Percentiles rank a stretch among this genome's conserved stretches.
Conservation (phyloP, 2,797 vertebrate species). For the Mormyrops boulengeri region DNA sequence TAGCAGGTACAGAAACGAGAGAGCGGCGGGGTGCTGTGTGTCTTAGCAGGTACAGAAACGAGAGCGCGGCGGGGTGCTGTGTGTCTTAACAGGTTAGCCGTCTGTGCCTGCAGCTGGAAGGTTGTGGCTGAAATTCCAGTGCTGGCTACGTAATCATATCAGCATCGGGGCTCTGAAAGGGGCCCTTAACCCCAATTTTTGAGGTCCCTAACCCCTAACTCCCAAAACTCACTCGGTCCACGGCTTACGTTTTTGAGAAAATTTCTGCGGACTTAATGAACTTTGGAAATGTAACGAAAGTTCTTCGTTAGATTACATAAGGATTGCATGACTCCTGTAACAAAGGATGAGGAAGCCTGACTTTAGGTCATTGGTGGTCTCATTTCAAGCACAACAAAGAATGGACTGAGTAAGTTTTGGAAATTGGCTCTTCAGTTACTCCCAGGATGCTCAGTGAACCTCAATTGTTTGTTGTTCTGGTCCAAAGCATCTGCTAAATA, state of each 20-base stretch:
- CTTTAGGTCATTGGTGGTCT: not conserved
- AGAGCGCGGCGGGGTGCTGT: not conserved
- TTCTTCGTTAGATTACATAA: not conserved
- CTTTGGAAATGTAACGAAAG: not conserved
- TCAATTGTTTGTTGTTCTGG: not conserved
- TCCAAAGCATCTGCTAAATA: not conserved
- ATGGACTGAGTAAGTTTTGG: not conserved
- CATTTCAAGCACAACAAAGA: not conserved
- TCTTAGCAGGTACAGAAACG: slow-evolving; percentile 66
- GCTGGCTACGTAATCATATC: not conserved
- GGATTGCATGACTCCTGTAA: not conserved
- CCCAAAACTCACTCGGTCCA: not conserved
- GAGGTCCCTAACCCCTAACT: not conserved
- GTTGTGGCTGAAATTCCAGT: not conserved
- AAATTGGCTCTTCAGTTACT: not conserved
- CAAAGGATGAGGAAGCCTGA: not conserved
- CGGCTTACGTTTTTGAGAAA: not conserved
- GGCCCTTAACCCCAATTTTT: not conserved
- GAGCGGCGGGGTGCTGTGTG: not conserved
- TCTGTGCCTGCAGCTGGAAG: not conserved
- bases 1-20: slow-evolving; percentile 66
- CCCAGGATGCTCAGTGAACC: not conserved
- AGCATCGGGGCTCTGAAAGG: not conserved
- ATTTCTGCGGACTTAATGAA: not conserved
- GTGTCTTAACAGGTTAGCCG: not conserved